Base-by-base conservation (phyloP, 2,888 invertebrate genomes). In the Plemyria rubiginata region DNA sequence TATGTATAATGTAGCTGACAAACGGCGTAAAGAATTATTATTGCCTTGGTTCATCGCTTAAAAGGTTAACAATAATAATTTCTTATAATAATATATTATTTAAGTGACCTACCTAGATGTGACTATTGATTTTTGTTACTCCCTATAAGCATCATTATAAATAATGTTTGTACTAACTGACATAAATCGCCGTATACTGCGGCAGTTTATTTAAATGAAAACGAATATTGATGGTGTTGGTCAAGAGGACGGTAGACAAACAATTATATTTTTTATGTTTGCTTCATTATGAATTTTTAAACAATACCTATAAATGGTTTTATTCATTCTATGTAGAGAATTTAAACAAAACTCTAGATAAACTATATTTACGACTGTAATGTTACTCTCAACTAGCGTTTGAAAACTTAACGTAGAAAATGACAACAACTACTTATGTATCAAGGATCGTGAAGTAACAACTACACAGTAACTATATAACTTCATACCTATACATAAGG, bases 351-450 rank as follows among this genome's bases (percentile, higher is more conserved):
- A 61, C 55, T 40, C 40, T 58, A 15, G 32, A 54, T 48, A 56
- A 29, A 54, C 55, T 55, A 55, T 22, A 43, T 53, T 54, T 50
- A 41, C 56, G 64, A 62, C 28, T 54, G 55, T 58, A 55, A 55
- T 49, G 16, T 57, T 61, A 66, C 53, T 80, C 79, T 82, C 80
- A 81, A 80, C 86, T 89, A 88, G 86, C 88, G 80, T 84, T 83
- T 76, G 73, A 81, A 75, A 88, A 86, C 82, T 67, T 84, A 87
- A 86, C 70, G 74, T 79, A 82, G 73, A 82, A 81, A 81, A 79
- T 81, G 76, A 83, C 81, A 86, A 84, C 79, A 82, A 82, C 75
- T 84, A 83, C 79, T 56, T 63, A 66, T 60, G 75, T 74, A 76
- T 77, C 76, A 79, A 79, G 80, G 78, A 81, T 78, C 72, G 79